Percentiles rank a stretch among this genome's conserved stretches.
Conservation (phyloP, 1,140 invertebrate species). For the Dendroctonus valens region DNA sequence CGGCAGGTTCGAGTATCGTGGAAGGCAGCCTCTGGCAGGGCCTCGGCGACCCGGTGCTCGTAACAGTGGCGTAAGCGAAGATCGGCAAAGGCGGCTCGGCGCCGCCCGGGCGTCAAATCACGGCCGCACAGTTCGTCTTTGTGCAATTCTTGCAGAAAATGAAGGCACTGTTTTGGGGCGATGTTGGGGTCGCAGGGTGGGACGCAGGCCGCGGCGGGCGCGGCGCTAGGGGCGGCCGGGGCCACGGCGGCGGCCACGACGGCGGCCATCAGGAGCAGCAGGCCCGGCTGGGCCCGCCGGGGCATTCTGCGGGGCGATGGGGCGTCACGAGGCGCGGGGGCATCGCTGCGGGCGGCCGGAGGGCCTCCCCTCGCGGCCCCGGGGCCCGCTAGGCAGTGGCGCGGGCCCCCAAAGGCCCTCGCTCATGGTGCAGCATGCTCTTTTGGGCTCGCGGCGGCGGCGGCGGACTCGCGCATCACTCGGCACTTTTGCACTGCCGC, state of each 20-base stretch:
- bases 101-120: conserved; percentile 59
- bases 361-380: conserved; percentile 49
- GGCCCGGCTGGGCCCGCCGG: conserved; percentile 51
- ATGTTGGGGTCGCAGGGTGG: conserved; percentile 50
- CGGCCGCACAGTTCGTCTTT: conserved; percentile 62
- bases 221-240: conserved; percentile 42
- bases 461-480: conserved; percentile 31
- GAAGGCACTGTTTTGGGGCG: conserved; percentile 64
- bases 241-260: conserved; percentile 52
- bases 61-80: conserved; percentile 76
- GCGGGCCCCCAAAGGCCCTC: conserved; percentile 48
- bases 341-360: conserved; percentile 52
- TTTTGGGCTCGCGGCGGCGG: conserved; percentile 35
- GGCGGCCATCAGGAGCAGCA: conserved; percentile 51
- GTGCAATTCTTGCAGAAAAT: conserved; percentile 68
- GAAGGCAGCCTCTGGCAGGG: conserved; percentile 65
- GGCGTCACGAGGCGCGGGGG: conserved; percentile 52
- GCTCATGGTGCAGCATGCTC: conserved; percentile 51
- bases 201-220: conserved; percentile 56
- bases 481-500: conserved; percentile 28
- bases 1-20: conserved; percentile 63
- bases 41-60: conserved; percentile 72
- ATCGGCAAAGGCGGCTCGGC: conserved; percentile 57
- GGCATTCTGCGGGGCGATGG: conserved; percentile 51
- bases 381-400: conserved; percentile 47